Percentiles rank a stretch among this genome's conserved stretches.
Conservation (phyloP, 2,888 invertebrate genomes). For the Tachina grossa region DNA sequence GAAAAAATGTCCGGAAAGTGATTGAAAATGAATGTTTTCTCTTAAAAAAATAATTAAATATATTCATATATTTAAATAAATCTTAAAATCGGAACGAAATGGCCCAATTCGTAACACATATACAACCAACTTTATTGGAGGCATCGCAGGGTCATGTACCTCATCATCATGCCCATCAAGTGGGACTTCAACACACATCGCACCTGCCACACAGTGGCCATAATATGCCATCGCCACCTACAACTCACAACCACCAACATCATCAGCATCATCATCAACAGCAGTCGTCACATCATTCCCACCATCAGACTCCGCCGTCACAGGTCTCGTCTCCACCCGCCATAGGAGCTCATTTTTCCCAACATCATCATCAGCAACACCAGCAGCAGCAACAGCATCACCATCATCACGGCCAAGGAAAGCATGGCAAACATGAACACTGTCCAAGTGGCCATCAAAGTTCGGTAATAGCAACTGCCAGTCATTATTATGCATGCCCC, state of each 20-base stretch:
- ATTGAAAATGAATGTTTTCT: constrained; percentile 12
- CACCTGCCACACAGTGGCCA: constrained; percentile 83
- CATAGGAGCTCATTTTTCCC: constrained; percentile 63
- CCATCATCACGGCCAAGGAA: constrained; percentile 73
- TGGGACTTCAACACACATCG: constrained; percentile 82
- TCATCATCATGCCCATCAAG: constrained; percentile 84
- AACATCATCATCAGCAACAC: constrained; percentile 38
- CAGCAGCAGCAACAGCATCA: constrained; percentile 24
- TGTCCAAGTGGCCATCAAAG: constrained; percentile 80
- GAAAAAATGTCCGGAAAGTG: constrained; percentile 4
- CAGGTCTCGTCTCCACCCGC: constrained; percentile 70
- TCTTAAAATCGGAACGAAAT: constrained; percentile 76
- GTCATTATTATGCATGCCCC: background rate
- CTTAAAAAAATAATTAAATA: background rate
- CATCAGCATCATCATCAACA: constrained; percentile 73
- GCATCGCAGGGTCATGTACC: constrained; percentile 85
- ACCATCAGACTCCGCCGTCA: constrained; percentile 73
- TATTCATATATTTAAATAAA: constrained; percentile 29
- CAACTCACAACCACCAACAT: constrained; percentile 78
- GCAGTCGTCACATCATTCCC: constrained; percentile 65
- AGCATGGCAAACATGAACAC: constrained; percentile 79
- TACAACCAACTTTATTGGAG: constrained; percentile 85
- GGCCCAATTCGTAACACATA: constrained; percentile 86
- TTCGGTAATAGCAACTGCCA: constrained; percentile 74
- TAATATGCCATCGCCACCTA: constrained; percentile 82